Conservation (phyloP, 2,113 vertebrate genomes). For the Sorex fumeus region DNA sequence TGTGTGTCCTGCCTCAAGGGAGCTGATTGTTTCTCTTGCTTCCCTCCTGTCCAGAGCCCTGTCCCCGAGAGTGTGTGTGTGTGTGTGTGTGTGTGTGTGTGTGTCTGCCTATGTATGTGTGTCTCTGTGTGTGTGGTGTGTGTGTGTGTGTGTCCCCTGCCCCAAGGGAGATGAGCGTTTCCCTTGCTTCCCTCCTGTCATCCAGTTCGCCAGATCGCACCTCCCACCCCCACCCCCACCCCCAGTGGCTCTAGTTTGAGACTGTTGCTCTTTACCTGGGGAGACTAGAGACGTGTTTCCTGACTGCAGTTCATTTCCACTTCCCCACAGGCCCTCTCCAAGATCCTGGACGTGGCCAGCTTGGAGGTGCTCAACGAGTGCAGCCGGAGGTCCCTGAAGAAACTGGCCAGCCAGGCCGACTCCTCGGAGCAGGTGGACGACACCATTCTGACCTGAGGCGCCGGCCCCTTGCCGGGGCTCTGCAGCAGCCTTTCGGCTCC, state of each 20-base stretch:
- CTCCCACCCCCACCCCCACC: too few species aligned
- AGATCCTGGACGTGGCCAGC: conserved; percentile 96
- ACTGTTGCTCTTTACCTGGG: background rate
- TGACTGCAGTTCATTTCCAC: conserved; percentile 2
- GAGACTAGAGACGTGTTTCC: background rate
- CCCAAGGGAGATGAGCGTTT: too few species aligned
- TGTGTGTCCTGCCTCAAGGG: too few species aligned
- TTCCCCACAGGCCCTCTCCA: conserved; percentile 90
- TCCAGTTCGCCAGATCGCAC: background rate
- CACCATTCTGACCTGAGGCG: conserved; percentile 96
- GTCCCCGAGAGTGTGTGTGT: too few species aligned
- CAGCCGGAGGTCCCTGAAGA: conserved; percentile 95
- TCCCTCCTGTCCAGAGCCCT: too few species aligned
- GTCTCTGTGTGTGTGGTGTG: too few species aligned
- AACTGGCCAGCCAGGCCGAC: conserved; percentile 94
- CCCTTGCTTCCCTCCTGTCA: background rate
- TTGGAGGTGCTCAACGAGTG: conserved; percentile 95
- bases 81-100: too few species aligned
- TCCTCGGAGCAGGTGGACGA: conserved; percentile 97
- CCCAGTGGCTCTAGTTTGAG: background rate
- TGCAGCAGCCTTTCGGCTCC: conserved; percentile 81
- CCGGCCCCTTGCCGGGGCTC: conserved; percentile 62
- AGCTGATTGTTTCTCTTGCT: too few species aligned
- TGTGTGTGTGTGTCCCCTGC: too few species aligned
- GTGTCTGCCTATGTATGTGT: too few species aligned